Percentiles rank a stretch among this genome's conserved stretches.
These are phyloP conservation scores for Tenodera sinensis DNA, from an alignment of 2,888 invertebrate genomes.

Conservation along the genomic window DNA sequence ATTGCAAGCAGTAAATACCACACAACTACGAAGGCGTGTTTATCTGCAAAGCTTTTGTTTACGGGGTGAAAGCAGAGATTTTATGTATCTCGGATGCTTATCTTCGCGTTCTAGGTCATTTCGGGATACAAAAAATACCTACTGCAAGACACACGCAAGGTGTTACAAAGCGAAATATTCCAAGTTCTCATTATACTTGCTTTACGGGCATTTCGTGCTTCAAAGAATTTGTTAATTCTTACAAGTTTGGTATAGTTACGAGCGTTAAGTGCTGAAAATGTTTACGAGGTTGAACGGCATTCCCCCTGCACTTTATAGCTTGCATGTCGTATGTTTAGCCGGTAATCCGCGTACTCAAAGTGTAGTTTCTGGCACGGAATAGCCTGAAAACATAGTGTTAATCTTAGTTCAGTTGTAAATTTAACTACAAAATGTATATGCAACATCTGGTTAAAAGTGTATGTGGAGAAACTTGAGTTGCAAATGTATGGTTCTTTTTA, in stretches of 20 bases:
- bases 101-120: not conserved
- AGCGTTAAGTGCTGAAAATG: not conserved
- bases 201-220: not conserved
- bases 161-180: not conserved
- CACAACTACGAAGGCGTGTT: too few relatives aligned
- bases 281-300: not conserved
- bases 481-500: not conserved
- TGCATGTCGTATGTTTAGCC: not conserved
- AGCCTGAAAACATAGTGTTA: not conserved
- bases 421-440: not conserved
- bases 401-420: not conserved
- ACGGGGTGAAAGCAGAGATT: not conserved
- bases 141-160: not conserved
- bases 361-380: not conserved
- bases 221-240: not conserved
- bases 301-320: too few relatives aligned
- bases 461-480: not conserved
- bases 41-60: not conserved
- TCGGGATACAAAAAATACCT: not conserved
- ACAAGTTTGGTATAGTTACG: not conserved
- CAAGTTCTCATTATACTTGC: not conserved
- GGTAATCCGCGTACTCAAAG: not conserved
- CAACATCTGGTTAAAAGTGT: not conserved
- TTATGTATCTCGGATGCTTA: not conserved
- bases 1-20: not conserved